Evolutionary conservation across 53 echinoderm and acorn worm genomes (phyloP), one percentile per base, ranked within the genome.

Genomic region (Mesocentrotus franciscanus): DNA sequence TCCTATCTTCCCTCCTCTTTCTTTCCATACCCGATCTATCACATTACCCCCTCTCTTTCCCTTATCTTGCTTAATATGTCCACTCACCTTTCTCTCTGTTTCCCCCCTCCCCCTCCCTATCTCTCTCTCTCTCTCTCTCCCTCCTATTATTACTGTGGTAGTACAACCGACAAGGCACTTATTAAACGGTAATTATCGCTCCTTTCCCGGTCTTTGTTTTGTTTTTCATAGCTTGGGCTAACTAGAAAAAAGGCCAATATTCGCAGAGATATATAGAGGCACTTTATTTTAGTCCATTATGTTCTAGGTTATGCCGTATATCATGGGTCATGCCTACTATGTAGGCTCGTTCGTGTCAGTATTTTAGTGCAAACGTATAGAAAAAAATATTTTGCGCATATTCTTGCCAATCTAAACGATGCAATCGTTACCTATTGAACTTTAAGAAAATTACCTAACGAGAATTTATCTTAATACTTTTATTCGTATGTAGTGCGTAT

Each of bases 371-470:
- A 20, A 20, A 18, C 68, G 8, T 22, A 8, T 9, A 68, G 24
- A 24, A 24, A n/a, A n/a, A n/a, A n/a, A 27, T 9, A 9, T 72
- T 9, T 8, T 81, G 22, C 20, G 57, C 58, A 0, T 58, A 87
- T 57, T 87, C 87, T 87, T 87, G 87, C 87, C 87, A 87, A 26
- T 57, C 56, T 57, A n/a, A 10, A 85, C n/a, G 56, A n/a, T 57
- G 27, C 58, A 85, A 26, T 85, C 55, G 42, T 17, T 56, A 9
- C 7, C 11, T 33, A 78, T 30, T 35, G 20, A 12, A 33, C 71
- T 20, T 18, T 18, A 71, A 71, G 71, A 24, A 20, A 71, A 22
- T 22, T 71, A 22, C 2, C 49, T 49, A 49, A 49, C n/a, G n/a
- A 26, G 1, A 71, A 22, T 3, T n/a, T n/a, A 20, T 71, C 39